Evolutionary conservation across 92 coral and sea anemone species (phyloP).

Genomic region (Siderastrea radians): DNA sequence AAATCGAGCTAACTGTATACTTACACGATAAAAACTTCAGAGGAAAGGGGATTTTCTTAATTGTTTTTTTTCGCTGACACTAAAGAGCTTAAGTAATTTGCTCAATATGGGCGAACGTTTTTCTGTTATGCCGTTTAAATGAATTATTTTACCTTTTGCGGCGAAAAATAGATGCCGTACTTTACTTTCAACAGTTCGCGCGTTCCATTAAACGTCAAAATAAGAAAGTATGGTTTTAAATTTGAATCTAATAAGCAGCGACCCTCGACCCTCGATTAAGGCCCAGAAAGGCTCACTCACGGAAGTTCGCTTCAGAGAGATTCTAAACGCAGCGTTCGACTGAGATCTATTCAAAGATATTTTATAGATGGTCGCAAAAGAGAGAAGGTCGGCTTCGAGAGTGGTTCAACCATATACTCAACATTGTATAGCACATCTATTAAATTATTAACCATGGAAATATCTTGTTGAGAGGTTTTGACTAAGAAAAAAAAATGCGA

Average conservation of each 20-base stretch:
- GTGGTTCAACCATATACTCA: background rate
- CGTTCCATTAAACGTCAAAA: background rate
- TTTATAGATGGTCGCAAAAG: background rate
- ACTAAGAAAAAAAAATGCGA: slow-evolving; percentile 1
- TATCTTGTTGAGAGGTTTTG: slow-evolving; percentile 4
- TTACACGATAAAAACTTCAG: background rate
- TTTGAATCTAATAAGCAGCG: too few relatives aligned
- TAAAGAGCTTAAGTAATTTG: too few relatives aligned
- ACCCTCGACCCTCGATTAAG: too few relatives aligned
- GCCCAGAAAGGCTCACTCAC: too few relatives aligned
- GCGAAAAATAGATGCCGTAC: background rate
- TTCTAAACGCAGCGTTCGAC: background rate
- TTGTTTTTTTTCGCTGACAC: too few relatives aligned
- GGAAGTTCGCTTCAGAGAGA: background rate
- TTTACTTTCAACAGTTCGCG: background rate
- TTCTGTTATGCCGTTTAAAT: background rate
- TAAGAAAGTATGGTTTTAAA: background rate
- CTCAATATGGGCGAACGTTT: too few relatives aligned
- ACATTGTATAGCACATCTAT: background rate
- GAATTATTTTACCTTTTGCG: background rate
- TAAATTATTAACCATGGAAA: slow-evolving; percentile 35
- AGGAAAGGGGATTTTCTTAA: slow-evolving; percentile 3
- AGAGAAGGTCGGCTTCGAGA: background rate
- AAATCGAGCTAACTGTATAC: background rate
- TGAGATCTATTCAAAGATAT: too few relatives aligned